Evolutionary conservation across 2,888 invertebrate genomes (phyloP), one percentile per base, ranked within the genome.

Genomic region (Ditylenchus weischeri): DNA sequence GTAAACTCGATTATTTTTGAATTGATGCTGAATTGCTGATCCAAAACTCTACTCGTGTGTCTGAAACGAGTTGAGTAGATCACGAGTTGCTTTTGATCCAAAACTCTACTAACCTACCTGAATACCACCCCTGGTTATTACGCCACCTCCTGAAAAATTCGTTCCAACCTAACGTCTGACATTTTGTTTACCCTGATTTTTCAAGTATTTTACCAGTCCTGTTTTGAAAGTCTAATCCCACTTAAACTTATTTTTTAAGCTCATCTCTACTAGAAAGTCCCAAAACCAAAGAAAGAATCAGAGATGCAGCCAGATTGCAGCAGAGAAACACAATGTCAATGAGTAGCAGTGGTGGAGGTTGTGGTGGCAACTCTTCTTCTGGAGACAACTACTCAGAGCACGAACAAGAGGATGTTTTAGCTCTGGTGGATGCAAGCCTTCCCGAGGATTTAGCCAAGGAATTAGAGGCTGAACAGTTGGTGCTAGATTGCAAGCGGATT

Each of bases 371-470:
- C 43, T 48, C 49, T 21, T 51, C 54, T 21, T 70, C 69, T 8
- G 69, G 69, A 18, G 70, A 70, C 57, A 70, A 70, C 47, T 68
- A 62, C 51, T 23, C 21, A 23, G 43, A 43, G 8, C 43, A 62
- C 36, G 29, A 47, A 29, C 13, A 35, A 54, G 54, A 54, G 11
- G 54, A 13, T 23, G 23, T 2, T 29, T 57, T 19, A 21, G 58
- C 21, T 15, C 18, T 47, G n/a, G 29, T 68, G 19, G 57, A 66
- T 13, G 38, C 47, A 23, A 11, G 62, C 8, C 57, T 72, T 15
- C 72, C 72, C 4, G 57, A 69, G 10, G 72, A 72, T 62, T 60
- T 72, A 21, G 65, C 66, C 35, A 47, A 19, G n/a, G 72, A 72
- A n/a, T 48, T 72, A 19, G 23, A 69, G 19, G 72, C 72, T 13